Evolutionary conservation across 2,113 vertebrate species (phyloP).

Genomic region (Carettochelys insculpta): DNA sequence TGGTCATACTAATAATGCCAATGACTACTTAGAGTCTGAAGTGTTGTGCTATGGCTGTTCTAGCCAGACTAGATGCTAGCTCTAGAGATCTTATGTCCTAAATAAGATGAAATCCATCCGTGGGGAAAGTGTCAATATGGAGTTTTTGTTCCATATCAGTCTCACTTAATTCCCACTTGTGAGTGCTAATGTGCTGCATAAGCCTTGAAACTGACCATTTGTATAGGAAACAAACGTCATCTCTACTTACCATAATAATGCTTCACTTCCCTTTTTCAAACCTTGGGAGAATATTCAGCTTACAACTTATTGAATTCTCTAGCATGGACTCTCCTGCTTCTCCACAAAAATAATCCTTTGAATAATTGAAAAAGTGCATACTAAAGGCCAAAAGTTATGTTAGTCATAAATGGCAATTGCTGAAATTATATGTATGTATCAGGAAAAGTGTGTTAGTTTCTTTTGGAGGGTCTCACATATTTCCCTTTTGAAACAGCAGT

Average conservation of each 20-base stretch:
- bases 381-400: background rate
- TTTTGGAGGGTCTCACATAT: background rate
- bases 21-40: background rate
- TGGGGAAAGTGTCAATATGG: background rate
- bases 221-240: background rate
- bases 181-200: background rate
- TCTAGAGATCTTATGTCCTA: background rate
- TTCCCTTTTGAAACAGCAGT: background rate
- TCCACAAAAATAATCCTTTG: background rate
- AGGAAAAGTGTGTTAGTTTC: background rate
- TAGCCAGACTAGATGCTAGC: background rate
- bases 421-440: background rate
- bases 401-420: background rate
- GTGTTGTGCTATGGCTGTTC: fast-evolving
- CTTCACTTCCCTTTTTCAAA: background rate
- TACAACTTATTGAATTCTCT: background rate
- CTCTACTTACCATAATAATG: background rate
- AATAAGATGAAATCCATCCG: background rate
- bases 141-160: background rate
- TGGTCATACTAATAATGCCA: background rate
- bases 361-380: background rate
- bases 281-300: background rate
- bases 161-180: background rate
- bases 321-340: background rate
- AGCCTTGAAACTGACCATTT: background rate